Base-by-base conservation (phyloP, 2,113 vertebrate species). In the Eclectus roratus region DNA sequence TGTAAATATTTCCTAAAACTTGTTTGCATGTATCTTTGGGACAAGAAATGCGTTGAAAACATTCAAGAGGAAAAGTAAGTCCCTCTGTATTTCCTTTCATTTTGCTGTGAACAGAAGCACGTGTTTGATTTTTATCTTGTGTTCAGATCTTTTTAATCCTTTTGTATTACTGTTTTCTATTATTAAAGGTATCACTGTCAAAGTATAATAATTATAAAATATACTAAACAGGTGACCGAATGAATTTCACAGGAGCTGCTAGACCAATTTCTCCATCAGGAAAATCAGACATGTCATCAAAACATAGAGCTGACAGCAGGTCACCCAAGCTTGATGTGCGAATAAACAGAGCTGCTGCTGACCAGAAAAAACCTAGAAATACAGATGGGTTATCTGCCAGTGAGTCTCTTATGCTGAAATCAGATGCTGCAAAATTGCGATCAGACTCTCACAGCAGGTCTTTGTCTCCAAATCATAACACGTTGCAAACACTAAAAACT, bases 391-490 rank as follows among this genome's bases (percentile, higher is more conserved):
- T 99, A 33, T 99, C 99, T 24, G 99, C 99, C 77, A 99, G 99
- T 17, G 99, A 99, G 88, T 99, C 99, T 44, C 99, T 99, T 41
- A 97, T 99, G 91, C 97, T 99, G 88, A 99, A 99, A 93, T 99
- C 99, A 3, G 99, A 99, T 46, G 98, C 99, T 1, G 99, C 98
- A 72, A 99, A 99, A 95, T 74, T 99, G 96, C 98, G 99, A 63
- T 99, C 99, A 23, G 99, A 99, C 97, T 99, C 99, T 12, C 99
- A 99, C 74, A 99, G 99, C 91, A 98, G 99, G 88, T 99, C 99
- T 17, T 97, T 99, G 95, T 99, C 99, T 1, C 99, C 99, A 63
- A 99, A 99, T 96, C 99, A 99, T 96, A 99, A 99, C 96, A 99
- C 99, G 64, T 91, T 99, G 64, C 99, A 99, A 94, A 99, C 99